Evolutionary conservation across 2,888 invertebrate genomes (phyloP), one percentile per base, ranked within the genome.

Genomic region (Drepana falcataria): DNA sequence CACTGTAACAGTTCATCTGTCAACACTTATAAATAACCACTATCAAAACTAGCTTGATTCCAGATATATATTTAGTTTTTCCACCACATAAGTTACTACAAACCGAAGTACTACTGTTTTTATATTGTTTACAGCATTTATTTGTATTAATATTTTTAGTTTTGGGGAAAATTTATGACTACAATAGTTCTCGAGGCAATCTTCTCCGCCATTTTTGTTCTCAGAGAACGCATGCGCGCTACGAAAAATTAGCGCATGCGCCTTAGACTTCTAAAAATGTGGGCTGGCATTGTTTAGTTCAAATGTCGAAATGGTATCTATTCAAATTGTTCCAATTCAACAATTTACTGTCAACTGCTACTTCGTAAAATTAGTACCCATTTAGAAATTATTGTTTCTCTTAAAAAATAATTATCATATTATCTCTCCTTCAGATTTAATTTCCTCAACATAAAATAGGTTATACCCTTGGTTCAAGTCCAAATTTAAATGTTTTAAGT

Each of bases 1-100:
- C 66, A 73, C 74, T 59, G 67, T n/a, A n/a, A n/a, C n/a, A n/a
- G n/a, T n/a, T n/a, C n/a, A 75, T 73, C 75, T 83, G 81, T 85
- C 85, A 83, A 83, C 84, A 83, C 63, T 44, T 56, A 55, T 61
- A 59, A 58, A 64, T 56, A 62, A 58, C 48, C 57, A 58, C 53
- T 58, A 48, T 47, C 55, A 37, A 51, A 40, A 51, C 40, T 40
- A 34, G 41, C 7, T 41, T 40, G 3, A 34, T 33, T 41, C 2
- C 51, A 40, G 7, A 51, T 40, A 21, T 40, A 37, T 34, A 33
- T 4, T 6, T 7, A 7, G 7, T 44, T 41, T 40, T 7, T 33
- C 34, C 3, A 21, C 3, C 33, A 7, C 51, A 4, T n/a, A 41
- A 7, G 7, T 3, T 9, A 3, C 33, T 6, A 41, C 3, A 34